A percentile compares a stretch with the other conserved stretches of the same genome.
These are phyloP conservation scores for Mugil cephalus DNA, from an alignment of 2,113 vertebrate species.

Conservation along the genomic window DNA sequence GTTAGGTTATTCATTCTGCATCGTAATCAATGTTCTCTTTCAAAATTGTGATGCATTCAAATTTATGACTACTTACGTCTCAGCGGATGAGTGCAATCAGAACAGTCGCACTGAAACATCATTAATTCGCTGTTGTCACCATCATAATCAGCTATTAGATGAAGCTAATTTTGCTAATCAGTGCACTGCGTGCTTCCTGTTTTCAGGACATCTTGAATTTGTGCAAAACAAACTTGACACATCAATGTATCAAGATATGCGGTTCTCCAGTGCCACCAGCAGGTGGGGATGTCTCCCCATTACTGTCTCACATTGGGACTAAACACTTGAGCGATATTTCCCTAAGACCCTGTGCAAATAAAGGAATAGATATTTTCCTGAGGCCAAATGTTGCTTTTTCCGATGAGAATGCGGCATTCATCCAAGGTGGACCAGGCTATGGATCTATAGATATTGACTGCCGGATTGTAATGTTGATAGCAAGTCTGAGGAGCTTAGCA, in stretches of 20 bases:
- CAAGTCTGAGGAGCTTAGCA: neutral
- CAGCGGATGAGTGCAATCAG: conserved; percentile 50
- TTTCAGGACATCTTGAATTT: conserved; percentile 31
- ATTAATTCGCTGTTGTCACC: conserved; percentile 8
- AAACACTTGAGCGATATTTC: neutral
- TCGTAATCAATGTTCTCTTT: conserved; percentile 32
- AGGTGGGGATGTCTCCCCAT: conserved; percentile 58
- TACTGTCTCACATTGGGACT: no score
- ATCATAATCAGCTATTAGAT: conserved; percentile 32
- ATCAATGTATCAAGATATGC: neutral
- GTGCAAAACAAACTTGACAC: conserved; percentile 19
- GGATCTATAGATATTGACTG: neutral
- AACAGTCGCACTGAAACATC: conserved; percentile 14
- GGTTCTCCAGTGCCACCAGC: conserved; percentile 37
- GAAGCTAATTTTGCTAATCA: conserved; percentile 43
- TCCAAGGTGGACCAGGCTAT: neutral
- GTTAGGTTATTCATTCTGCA: neutral
- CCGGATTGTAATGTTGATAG: neutral
- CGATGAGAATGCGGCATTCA: neutral
- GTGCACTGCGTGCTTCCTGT: conserved; percentile 16
- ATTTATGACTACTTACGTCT: conserved; percentile 41
- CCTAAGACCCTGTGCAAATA: neutral
- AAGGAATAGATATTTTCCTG: neutral
- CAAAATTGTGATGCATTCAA: conserved; percentile 28
- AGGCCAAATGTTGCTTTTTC: neutral